phyloP scores from a whole-genome alignment of 2,113 vertebrate genomes.

The Charadrius vociferus region DNA sequence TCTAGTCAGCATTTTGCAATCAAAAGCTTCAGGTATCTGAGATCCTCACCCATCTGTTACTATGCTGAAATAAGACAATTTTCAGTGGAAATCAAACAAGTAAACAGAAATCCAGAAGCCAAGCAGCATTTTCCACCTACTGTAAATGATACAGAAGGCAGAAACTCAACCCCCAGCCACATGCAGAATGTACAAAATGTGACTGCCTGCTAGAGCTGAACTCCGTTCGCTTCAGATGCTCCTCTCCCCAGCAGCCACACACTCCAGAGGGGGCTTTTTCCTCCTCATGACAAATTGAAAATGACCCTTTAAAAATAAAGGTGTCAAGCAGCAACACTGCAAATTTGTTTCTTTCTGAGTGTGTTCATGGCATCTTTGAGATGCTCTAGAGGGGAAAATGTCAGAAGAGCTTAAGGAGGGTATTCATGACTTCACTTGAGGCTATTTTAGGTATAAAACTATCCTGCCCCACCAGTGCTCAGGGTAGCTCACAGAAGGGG shows the following conservation, averaged over 20 bases:
- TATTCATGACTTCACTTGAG: neutral
- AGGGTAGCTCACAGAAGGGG: neutral
- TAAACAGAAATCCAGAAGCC: neutral
- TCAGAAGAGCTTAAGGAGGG: neutral
- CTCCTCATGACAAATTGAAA: neutral
- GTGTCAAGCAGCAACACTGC: neutral
- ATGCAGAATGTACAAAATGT: neutral
- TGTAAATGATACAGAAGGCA: neutral
- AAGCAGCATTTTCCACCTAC: neutral
- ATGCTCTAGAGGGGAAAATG: neutral
- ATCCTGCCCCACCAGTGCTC: neutral
- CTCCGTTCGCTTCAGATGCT: neutral
- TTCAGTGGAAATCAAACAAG: neutral
- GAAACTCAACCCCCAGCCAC: neutral
- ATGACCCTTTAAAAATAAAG: neutral
- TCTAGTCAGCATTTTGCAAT: neutral
- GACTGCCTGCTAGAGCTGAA: neutral
- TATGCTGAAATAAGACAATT: neutral
- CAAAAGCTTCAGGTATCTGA: neutral
- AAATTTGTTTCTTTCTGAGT: neutral
- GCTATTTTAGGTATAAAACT: neutral
- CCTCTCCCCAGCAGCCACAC: neutral
- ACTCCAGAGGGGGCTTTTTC: neutral
- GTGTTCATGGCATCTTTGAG: neutral
- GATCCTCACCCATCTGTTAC: constrained; percentile 22